phyloP scores from a whole-genome alignment of 2,113 vertebrate genomes.

The Nematolebias whitei region DNA sequence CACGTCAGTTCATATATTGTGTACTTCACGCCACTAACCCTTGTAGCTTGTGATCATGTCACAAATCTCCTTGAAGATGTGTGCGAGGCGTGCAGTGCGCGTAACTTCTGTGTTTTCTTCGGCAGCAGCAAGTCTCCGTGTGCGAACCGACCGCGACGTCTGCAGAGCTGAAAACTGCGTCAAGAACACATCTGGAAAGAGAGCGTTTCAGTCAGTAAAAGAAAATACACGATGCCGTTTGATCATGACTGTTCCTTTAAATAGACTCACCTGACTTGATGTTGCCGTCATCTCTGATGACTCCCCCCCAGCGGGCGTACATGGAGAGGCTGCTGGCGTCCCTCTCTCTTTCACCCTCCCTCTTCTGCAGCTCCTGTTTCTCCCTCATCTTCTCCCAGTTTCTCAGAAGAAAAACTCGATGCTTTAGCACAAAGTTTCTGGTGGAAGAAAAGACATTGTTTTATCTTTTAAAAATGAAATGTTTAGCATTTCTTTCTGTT shows the following conservation, averaged over 20 bases:
- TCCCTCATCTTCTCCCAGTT: conserved; percentile 98
- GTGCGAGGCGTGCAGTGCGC: conserved; percentile 93
- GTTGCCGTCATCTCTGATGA: conserved; percentile 95
- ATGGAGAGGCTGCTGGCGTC: conserved; percentile 80
- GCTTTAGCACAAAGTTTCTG: conserved; percentile 97
- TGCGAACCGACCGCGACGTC: conserved; percentile 93
- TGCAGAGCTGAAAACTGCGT: conserved; percentile 98
- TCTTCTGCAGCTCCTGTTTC: conserved; percentile 93
- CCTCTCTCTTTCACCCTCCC: conserved; percentile 81
- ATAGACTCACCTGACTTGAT: conserved; percentile 91
- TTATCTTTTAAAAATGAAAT: not conserved
- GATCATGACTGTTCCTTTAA: not conserved
- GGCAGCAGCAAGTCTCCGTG: conserved; percentile 90
- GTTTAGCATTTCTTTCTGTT: not conserved
- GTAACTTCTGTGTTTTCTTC: conserved; percentile 97
- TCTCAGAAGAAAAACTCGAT: conserved; percentile 92
- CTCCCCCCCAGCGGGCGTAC: conserved; percentile 92
- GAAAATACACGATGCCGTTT: no score
- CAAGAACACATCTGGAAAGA: conserved; percentile 94
- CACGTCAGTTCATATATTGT: no score
- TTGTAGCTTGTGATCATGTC: conserved; percentile 97
- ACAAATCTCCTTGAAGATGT: conserved; percentile 99
- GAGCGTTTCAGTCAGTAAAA: not conserved
- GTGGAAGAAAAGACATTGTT: not conserved
- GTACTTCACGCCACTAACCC: conserved; percentile 74